A percentile compares a stretch with the other conserved stretches of the same genome.
Evolutionary conservation across 2,797 vertebrate genomes (phyloP).

Genomic region (Zenarchopterus dispar): DNA sequence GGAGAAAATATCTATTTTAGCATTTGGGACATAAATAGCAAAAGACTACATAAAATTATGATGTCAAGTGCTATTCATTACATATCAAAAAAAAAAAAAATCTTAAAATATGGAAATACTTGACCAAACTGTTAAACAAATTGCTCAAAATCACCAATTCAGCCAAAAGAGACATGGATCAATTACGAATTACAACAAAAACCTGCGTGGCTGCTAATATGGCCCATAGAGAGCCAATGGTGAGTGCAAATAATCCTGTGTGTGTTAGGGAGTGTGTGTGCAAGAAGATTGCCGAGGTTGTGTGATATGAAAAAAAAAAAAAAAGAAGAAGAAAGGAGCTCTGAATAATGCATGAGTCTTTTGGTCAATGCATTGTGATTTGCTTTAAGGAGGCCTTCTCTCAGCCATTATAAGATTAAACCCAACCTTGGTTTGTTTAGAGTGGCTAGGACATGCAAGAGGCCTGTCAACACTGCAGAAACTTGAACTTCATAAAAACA

Average conservation of each 20-base stretch:
- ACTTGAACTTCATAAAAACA: slow-evolving; percentile 49
- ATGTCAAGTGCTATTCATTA: too few relatives aligned
- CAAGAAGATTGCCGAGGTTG: slow-evolving; percentile 52
- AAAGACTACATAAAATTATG: too few relatives aligned
- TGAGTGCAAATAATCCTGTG: slow-evolving; percentile 48
- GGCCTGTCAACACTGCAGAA: slow-evolving; percentile 78
- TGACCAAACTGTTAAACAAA: slow-evolving; percentile 21
- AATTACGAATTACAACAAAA: slow-evolving; percentile 58
- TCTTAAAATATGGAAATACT: slow-evolving; percentile 9
- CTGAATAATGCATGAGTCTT: slow-evolving; percentile 85
- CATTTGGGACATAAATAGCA: too few relatives aligned
- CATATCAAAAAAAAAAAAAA: background rate
- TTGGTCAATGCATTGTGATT: slow-evolving; percentile 84
- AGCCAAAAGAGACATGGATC: slow-evolving; percentile 51
- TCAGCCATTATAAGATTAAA: slow-evolving; percentile 86
- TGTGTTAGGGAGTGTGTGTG: slow-evolving; percentile 36
- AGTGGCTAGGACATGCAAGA: slow-evolving; percentile 71
- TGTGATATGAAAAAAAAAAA: slow-evolving; percentile 73
- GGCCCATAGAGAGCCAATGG: slow-evolving; percentile 27
- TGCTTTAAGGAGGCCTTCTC: slow-evolving; percentile 81
- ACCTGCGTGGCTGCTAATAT: slow-evolving; percentile 26
- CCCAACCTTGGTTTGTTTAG: slow-evolving; percentile 79
- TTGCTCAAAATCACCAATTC: slow-evolving; percentile 51
- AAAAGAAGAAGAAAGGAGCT: slow-evolving; percentile 43
- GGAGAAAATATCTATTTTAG: too few relatives aligned